Evolutionary conservation across 2,113 vertebrate genomes (phyloP).

Genomic region (Noturus placidus): DNA sequence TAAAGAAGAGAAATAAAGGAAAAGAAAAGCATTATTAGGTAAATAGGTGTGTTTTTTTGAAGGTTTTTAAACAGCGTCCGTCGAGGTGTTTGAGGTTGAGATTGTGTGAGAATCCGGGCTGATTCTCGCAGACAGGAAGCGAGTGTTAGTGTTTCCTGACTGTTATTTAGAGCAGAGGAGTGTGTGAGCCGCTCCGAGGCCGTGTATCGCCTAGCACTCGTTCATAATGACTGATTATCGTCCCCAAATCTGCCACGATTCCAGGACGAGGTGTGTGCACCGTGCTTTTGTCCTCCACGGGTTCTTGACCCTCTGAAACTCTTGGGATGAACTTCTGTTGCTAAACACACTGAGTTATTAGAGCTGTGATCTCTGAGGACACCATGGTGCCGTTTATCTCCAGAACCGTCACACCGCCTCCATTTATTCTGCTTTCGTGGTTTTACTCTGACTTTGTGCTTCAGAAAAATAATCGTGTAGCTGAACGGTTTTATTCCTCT

Average conservation of each 20-base stretch:
- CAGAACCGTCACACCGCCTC: conserved; percentile 34
- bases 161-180: not conserved
- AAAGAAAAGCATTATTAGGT: not conserved
- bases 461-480: conserved; percentile 21
- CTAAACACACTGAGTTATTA: conserved; percentile 42
- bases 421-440: not conserved
- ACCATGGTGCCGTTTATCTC: not conserved
- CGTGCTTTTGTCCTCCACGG: conserved; percentile 41
- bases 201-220: not conserved
- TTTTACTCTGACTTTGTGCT: not conserved
- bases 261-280: conserved; percentile 36
- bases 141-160: not conserved
- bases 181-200: not conserved
- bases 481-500: not conserved
- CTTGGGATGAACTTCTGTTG: conserved; percentile 45
- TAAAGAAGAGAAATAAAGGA: not conserved
- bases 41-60: not conserved
- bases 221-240: conserved; percentile 39
- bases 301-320: conserved; percentile 42
- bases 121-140: not conserved
- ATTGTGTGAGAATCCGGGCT: not conserved
- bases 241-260: conserved; percentile 34
- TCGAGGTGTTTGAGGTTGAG: not conserved
- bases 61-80: not conserved
- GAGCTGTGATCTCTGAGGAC: conserved; percentile 18